Base-by-base conservation (phyloP, 2,888 invertebrate genomes). In the Cenopis cana region DNA sequence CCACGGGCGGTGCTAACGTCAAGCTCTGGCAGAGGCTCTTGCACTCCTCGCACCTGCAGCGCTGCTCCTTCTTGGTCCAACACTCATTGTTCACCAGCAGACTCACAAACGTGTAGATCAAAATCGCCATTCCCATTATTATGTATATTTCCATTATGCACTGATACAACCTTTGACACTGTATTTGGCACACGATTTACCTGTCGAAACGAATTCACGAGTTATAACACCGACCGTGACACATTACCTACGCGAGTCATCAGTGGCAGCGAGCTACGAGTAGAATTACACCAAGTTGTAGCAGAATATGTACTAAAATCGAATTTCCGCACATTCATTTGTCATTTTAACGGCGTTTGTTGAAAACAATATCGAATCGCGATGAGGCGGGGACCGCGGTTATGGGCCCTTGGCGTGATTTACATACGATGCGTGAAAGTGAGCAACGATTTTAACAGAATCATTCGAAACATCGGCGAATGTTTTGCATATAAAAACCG, bases 41-140 rank as follows among this genome's bases (percentile, higher is more conserved):
- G 78, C 93, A 93, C 79, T 92, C 91, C 67, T 92, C 91, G 74
- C 93, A 93, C 72, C 81, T 78, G 76, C 93, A 93, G 82, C 85
- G 87, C 74, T 86, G 83, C 59, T 82, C 79, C 69, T 85, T 85
- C 62, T 81, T 76, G 65, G 81, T 83, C 87, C 89, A 91, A 74
- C 91, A 90, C 67, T 89, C 85, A 69, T 88, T 84, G 77, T 88
- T 91, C 69, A 86, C 54, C 18, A 92, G 62, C 54, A 90, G 71
- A 50, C 88, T 82, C 64, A 88, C 81, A 29, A 91, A 76, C 62
- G 86, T 83, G 79, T 93, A 93, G 38, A 92, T 83, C 77, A 93
- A 78, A 73, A 93, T 86, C 69, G 87, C 92, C 82, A 92, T 84
- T 72, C 91, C 91, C 69, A 93, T 75, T 72, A 93, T 84, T 71